Evolutionary conservation across 2,113 vertebrate species (phyloP), one percentile per base, ranked within the genome.

Genomic region (Spizaetus ornatus): DNA sequence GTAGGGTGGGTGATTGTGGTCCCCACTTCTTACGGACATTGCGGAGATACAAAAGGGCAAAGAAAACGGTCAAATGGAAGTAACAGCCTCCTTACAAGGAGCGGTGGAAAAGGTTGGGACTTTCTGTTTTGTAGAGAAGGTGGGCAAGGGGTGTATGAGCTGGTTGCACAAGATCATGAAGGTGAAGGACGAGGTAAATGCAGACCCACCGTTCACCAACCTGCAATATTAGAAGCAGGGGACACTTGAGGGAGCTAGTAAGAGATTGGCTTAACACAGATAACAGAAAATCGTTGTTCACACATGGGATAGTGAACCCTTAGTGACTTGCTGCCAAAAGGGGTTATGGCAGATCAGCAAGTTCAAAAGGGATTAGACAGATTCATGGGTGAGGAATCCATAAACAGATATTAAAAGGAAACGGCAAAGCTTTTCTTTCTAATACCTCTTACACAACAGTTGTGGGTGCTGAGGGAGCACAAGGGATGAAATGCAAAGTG

Each of bases 261-360:
- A 71, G 55, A 70, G 26, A 11, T 22, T 74, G 42, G 11, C 40
- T 43, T 86, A 67, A 73, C 20, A 50, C 19, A 78, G 31, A 13
- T 22, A 82, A 31, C n/a, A 78, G 29, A 53, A 78, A 67, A 67
- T 55, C 0, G 0, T 53, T 82, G 27, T 50, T 94, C 17, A 20
- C 21, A 6, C 10, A 6, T 0, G 0, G 14, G 7, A 8, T 21
- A 53, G 50, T 47, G 56, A 82, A n/a, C 18, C 10, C n/a, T 58
- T 71, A 43, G 42, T 70, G 76, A 76, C 70, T 43, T 61, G 31
- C 21, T 59, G 58, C n/a, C 38, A 11, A 2, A 34, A 34, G 31
- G 66, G 26, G 38, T 77, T 59, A 6, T 19, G 48, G 32, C 1
- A 3, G 26, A 56, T 63, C n/a, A 48, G 11, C 38, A 36, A 21